A percentile compares a stretch with the other conserved stretches of the same genome.
These are phyloP conservation scores for Spongilla lacustris DNA, from an alignment of 37 sponge, comb jelly and placozoan species.

Conservation along the genomic window DNA sequence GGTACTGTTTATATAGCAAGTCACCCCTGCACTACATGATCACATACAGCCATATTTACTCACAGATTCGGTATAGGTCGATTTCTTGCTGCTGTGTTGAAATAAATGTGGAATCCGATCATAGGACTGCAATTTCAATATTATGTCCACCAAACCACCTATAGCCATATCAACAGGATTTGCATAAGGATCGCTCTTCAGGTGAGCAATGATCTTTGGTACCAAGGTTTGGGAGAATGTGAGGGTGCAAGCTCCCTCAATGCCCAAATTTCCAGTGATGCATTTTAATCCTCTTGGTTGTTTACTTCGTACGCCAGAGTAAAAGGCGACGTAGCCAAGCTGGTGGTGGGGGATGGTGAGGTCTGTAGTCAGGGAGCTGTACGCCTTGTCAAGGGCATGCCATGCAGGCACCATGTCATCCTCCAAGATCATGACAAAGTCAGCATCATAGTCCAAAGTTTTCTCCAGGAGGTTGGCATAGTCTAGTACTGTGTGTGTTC, in stretches of 20 bases:
- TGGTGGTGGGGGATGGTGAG: not conserved
- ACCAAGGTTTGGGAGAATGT: not conserved
- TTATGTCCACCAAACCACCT: not conserved
- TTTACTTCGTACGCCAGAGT: not conserved
- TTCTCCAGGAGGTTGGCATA: conserved; percentile 19
- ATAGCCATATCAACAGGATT: conserved; percentile 3
- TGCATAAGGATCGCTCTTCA: conserved; percentile 15
- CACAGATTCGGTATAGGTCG: conserved; percentile 23
- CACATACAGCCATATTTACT: too few species aligned
- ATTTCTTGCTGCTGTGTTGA: conserved; percentile 23
- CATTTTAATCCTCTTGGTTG: not conserved
- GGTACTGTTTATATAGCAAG: too few species aligned
- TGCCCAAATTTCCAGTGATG: not conserved
- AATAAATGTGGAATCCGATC: conserved; percentile 44
- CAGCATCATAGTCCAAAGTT: not conserved
- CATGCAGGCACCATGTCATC: conserved; percentile 21
- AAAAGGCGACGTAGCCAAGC: not conserved
- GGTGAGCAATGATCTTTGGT: not conserved
- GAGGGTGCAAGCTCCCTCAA: conserved; percentile 3
- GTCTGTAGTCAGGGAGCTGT: not conserved
- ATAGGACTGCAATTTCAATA: not conserved
- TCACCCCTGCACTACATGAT: too few species aligned
- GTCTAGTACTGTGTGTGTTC: conserved; percentile 4
- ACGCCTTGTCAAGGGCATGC: conserved; percentile 7
- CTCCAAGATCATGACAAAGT: conserved; percentile 13